phyloP scores from a whole-genome alignment of 2,888 invertebrate species.

The Pammene fasciana region DNA sequence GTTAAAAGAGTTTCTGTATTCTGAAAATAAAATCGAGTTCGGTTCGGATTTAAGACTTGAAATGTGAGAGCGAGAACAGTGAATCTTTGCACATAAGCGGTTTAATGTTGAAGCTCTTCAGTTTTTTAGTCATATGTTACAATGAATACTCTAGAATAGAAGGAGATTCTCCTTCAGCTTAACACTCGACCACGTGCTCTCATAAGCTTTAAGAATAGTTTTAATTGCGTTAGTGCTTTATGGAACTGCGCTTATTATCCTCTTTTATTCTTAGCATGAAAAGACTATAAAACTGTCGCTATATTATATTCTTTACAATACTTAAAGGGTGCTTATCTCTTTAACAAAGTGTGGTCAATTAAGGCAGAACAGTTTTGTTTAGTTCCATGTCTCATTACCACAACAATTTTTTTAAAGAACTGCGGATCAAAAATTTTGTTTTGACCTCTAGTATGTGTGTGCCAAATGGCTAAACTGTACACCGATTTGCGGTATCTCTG shows the following conservation, averaged over 20 bases:
- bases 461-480: no score
- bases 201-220: conserved; percentile 19
- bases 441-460: no score
- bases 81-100: conserved; percentile 26
- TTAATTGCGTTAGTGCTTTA: conserved; percentile 18
- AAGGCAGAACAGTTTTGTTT: no score
- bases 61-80: conserved; percentile 17
- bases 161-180: background rate
- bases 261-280: background rate
- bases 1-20: conserved; percentile 32
- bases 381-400: no score
- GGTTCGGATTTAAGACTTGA: conserved; percentile 22
- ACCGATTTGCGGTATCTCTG: no score
- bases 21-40: conserved; percentile 25
- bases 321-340: background rate
- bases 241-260: background rate
- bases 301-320: no score
- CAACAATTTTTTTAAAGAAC: no score
- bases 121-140: conserved; percentile 30
- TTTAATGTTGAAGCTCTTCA: conserved; percentile 31
- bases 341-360: no score
- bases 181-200: conserved; percentile 18
- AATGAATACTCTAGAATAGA: conserved; percentile 20
- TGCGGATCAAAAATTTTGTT: no score
- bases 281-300: no score